Percentiles rank a stretch among this genome's conserved stretches.
These are phyloP conservation scores for Tragulus kanchil DNA, from an alignment of 2,113 vertebrate genomes.

Conservation along the genomic window DNA sequence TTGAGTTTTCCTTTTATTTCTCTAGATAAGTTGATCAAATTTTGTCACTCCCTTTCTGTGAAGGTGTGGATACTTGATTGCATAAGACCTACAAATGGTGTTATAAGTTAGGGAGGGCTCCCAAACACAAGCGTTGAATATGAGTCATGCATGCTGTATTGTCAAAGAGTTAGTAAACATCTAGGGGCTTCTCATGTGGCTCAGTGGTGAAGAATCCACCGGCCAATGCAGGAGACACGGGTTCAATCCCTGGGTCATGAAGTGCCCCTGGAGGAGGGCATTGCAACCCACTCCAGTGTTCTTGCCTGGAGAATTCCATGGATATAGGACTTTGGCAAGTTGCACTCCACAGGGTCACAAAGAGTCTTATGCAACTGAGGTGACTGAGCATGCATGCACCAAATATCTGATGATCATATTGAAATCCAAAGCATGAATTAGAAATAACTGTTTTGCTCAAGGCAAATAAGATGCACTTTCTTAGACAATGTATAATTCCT, in stretches of 20 bases:
- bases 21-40: background rate
- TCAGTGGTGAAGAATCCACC: background rate
- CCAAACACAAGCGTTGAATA: background rate
- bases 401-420: background rate
- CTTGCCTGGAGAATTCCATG: background rate
- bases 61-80: background rate
- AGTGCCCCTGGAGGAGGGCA: background rate
- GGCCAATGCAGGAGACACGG: background rate
- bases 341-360: background rate
- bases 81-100: background rate
- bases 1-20: constrained; percentile 34
- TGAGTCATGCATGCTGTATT: background rate
- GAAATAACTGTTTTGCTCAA: background rate
- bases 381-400: background rate
- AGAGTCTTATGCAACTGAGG: background rate
- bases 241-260: background rate
- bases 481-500: background rate
- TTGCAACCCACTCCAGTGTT: background rate
- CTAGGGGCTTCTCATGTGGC: background rate
- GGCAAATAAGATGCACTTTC: background rate
- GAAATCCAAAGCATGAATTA: constrained; percentile 25
- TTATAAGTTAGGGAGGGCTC: background rate
- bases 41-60: background rate
- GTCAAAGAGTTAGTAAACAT: background rate
- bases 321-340: background rate